These are phyloP conservation scores for Spinus pinus DNA, from an alignment of 2,797 vertebrate species.

Conservation along the genomic window DNA sequence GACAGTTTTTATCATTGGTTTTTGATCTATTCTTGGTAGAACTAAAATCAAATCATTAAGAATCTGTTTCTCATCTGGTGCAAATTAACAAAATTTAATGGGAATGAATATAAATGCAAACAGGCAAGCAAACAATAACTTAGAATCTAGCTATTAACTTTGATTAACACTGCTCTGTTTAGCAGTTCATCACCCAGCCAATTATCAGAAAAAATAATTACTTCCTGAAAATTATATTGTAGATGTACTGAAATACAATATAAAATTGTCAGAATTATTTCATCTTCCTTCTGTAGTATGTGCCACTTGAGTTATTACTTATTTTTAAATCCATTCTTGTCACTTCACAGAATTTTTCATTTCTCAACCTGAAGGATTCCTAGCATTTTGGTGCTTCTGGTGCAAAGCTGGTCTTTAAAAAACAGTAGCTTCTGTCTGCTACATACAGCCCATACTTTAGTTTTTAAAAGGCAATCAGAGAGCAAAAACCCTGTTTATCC, in stretches of 20 bases:
- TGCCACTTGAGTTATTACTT: not conserved
- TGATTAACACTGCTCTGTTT: not conserved
- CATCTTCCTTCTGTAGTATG: not conserved
- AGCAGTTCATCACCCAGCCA: not conserved
- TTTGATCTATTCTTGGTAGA: not conserved
- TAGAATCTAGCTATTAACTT: not conserved
- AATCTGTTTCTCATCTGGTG: not conserved
- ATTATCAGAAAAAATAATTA: constrained; percentile 11
- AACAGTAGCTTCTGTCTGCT: not conserved
- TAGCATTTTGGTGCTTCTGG: not conserved
- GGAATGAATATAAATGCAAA: not conserved
- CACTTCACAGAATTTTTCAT: not conserved
- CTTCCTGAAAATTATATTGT: not conserved
- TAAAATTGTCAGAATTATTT: not conserved
- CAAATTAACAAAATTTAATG: not conserved
- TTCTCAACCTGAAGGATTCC: not conserved
- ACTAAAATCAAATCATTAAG: not conserved
- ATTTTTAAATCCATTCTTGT: not conserved
- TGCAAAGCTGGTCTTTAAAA: not conserved
- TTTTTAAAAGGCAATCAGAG: not conserved
- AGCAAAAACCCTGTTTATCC: not conserved
- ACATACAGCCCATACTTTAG: not conserved
- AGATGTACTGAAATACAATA: not conserved
- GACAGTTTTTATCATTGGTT: not conserved
- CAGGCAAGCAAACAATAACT: not conserved